A percentile compares a stretch with the other conserved stretches of the same genome.
phyloP scores from a whole-genome alignment of 2,888 invertebrate species.

The Sepioteuthis lessoniana region DNA sequence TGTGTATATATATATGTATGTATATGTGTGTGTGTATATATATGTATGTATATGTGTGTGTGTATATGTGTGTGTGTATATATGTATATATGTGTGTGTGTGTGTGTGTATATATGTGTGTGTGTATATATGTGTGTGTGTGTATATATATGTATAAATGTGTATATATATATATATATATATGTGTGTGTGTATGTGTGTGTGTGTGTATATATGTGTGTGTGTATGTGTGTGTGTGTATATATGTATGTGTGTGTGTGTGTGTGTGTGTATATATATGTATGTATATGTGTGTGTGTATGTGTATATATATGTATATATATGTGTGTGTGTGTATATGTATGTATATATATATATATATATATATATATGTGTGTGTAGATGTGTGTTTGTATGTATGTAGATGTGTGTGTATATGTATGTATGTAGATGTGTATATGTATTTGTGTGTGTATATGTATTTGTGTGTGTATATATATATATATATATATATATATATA shows the following conservation, averaged over 20 bases:
- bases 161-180: background rate
- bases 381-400: background rate
- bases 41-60: background rate
- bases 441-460: background rate
- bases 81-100: background rate
- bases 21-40: background rate
- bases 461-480: background rate
- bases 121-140: background rate
- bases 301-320: slow-evolving; percentile 15
- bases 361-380: slow-evolving; percentile 24
- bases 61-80: background rate
- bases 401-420: background rate
- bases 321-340: background rate
- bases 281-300: background rate
- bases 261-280: background rate
- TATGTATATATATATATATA: slow-evolving; percentile 12
- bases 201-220: slow-evolving; percentile 35
- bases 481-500: slow-evolving; percentile 38
- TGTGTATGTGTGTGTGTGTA: background rate
- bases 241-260: background rate
- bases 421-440: background rate
- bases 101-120: background rate
- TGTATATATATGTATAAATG: background rate
- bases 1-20: background rate
- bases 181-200: background rate